Evolutionary conservation across 2,797 vertebrate species (phyloP).

Genomic region (Petrocephalus sullivani): DNA sequence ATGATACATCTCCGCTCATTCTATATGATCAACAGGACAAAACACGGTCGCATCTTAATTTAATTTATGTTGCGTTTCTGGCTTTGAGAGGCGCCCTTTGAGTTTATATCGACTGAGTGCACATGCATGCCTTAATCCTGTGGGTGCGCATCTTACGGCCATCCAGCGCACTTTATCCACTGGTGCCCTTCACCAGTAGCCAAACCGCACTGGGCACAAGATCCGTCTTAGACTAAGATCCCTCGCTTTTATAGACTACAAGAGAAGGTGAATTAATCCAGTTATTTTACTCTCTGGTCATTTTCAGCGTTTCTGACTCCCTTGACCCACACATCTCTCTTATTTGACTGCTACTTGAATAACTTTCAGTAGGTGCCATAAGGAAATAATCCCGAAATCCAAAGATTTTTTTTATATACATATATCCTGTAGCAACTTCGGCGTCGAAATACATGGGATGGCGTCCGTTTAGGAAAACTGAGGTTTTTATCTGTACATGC

Average conservation of each 20-base stretch:
- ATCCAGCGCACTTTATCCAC: background rate
- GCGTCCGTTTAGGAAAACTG: background rate
- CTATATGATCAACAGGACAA: background rate
- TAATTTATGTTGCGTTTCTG: background rate
- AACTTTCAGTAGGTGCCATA: background rate
- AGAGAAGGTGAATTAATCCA: background rate
- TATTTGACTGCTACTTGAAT: background rate
- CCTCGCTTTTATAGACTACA: background rate
- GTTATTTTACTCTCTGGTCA: background rate
- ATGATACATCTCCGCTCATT: background rate
- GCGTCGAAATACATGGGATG: background rate
- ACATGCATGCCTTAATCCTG: background rate
- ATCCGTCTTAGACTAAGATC: background rate
- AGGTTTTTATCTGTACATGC: background rate
- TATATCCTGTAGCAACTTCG: background rate
- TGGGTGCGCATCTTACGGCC: slow-evolving; percentile 22
- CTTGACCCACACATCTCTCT: background rate
- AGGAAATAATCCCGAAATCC: background rate
- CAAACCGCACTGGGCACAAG: background rate
- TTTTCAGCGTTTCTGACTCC: background rate
- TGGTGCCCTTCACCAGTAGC: background rate
- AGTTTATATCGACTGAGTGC: background rate
- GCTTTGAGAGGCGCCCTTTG: slow-evolving; percentile 19
- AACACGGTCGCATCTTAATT: background rate
- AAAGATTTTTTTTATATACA: background rate